Evolutionary conservation across 2,113 vertebrate genomes (phyloP).

Genomic region (Corythoichthys haematopterus): DNA sequence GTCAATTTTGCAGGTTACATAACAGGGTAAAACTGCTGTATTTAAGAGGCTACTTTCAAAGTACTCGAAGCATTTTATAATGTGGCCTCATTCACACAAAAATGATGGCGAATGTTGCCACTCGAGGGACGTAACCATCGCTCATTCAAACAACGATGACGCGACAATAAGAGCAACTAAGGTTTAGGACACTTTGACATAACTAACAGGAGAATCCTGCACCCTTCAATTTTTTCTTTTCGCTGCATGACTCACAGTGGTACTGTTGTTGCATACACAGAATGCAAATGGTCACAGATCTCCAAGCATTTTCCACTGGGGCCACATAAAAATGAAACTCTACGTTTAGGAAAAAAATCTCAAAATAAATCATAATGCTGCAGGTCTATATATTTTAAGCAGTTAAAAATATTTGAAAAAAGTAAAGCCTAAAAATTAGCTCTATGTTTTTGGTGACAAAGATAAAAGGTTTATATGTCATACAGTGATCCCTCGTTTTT

Average conservation of each 20-base stretch:
- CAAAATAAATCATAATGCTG: background rate
- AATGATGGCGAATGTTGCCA: background rate
- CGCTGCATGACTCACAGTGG: background rate
- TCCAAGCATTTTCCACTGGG: background rate
- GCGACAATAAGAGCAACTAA: background rate
- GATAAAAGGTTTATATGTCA: too few relatives aligned
- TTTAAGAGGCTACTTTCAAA: conserved; percentile 14
- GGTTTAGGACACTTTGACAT: background rate
- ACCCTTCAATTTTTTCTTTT: background rate
- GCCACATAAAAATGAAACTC: background rate
- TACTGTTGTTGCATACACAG: background rate
- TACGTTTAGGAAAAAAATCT: background rate
- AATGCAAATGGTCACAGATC: background rate
- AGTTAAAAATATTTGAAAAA: too few relatives aligned
- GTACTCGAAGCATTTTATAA: background rate
- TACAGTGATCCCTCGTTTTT: too few relatives aligned
- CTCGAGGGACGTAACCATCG: background rate
- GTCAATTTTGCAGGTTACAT: conserved; percentile 20
- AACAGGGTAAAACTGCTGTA: conserved; percentile 32
- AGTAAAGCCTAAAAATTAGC: too few relatives aligned
- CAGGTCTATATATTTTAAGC: too few relatives aligned
- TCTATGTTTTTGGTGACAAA: too few relatives aligned
- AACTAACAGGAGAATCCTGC: background rate
- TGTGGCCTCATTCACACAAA: background rate
- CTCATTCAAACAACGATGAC: background rate